These are phyloP conservation scores for Cantharis lateralis DNA, from an alignment of 2,888 invertebrate species.

Conservation along the genomic window DNA sequence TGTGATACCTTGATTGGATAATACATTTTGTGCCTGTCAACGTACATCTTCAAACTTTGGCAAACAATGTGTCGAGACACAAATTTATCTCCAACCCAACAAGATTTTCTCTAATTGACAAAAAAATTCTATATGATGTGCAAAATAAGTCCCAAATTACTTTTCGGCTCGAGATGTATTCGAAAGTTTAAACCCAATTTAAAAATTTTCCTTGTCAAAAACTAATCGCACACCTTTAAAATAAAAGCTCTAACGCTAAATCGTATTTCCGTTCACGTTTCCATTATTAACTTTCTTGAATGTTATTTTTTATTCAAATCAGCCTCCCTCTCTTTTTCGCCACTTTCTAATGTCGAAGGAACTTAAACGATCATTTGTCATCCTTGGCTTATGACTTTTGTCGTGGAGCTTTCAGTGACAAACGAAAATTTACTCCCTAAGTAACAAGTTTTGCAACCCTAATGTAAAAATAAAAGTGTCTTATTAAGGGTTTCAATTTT, in stretches of 20 bases:
- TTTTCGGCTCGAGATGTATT: slow-evolving; percentile 48
- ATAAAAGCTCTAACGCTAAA: slow-evolving; percentile 52
- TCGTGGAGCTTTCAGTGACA: slow-evolving; percentile 11
- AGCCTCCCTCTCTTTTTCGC: slow-evolving; percentile 37
- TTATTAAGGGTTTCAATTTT: background rate
- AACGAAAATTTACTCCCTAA: background rate
- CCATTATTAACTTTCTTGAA: slow-evolving; percentile 57
- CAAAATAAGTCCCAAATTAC: slow-evolving; percentile 44
- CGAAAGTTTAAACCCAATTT: slow-evolving; percentile 54
- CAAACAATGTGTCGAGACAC: background rate
- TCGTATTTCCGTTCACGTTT: slow-evolving; percentile 58
- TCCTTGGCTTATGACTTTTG: slow-evolving; percentile 47
- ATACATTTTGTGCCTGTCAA: slow-evolving; percentile 50
- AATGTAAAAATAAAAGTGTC: background rate
- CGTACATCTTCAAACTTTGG: slow-evolving; percentile 18
- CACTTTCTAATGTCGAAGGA: slow-evolving; percentile 42
- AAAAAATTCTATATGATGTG: background rate
- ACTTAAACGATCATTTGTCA: slow-evolving; percentile 54
- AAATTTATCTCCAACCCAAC: background rate
- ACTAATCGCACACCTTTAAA: slow-evolving; percentile 55
- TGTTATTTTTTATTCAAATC: slow-evolving; percentile 59
- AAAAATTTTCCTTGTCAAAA: slow-evolving; percentile 53
- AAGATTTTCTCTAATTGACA: background rate
- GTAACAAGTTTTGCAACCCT: background rate
- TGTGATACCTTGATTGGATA: slow-evolving; percentile 53